phyloP scores from a whole-genome alignment of 2,113 vertebrate species.

The Ptilonorhynchus violaceus region DNA sequence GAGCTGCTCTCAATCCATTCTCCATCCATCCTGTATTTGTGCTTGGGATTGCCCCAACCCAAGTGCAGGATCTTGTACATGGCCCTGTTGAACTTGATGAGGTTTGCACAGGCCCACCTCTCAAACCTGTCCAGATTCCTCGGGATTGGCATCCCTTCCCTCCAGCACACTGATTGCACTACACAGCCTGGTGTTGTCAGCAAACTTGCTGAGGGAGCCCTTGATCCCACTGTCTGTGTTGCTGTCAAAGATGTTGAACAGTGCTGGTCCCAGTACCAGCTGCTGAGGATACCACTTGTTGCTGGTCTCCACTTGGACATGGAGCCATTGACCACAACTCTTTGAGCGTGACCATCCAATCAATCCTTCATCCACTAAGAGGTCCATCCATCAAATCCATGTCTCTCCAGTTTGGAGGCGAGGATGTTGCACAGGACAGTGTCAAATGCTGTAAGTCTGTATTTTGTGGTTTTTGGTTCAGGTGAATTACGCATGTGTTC shows the following conservation, averaged over 20 bases:
- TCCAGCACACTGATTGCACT: neutral
- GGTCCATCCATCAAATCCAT: neutral
- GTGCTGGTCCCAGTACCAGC: too few species aligned
- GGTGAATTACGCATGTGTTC: neutral
- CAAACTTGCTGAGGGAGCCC: neutral
- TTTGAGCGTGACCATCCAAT: fast-evolving
- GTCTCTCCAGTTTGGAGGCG: neutral
- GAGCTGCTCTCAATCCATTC: neutral
- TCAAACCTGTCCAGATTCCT: neutral
- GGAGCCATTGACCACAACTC: neutral
- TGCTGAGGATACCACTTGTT: neutral
- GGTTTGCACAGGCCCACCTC: neutral
- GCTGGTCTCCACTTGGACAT: neutral
- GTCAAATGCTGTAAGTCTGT: neutral
- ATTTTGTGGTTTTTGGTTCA: neutral
- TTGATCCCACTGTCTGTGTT: fast-evolving
- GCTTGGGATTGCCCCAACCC: neutral
- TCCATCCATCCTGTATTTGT: neutral
- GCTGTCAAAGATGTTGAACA: neutral
- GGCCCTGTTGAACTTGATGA: neutral
- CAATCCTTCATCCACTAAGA: neutral
- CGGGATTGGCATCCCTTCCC: neutral
- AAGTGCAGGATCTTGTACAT: neutral
- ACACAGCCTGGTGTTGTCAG: neutral
- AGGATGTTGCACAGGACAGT: neutral